Evolutionary conservation across 2,113 vertebrate genomes (phyloP), one percentile per base, ranked within the genome.

Genomic region (Alethe castanea): DNA sequence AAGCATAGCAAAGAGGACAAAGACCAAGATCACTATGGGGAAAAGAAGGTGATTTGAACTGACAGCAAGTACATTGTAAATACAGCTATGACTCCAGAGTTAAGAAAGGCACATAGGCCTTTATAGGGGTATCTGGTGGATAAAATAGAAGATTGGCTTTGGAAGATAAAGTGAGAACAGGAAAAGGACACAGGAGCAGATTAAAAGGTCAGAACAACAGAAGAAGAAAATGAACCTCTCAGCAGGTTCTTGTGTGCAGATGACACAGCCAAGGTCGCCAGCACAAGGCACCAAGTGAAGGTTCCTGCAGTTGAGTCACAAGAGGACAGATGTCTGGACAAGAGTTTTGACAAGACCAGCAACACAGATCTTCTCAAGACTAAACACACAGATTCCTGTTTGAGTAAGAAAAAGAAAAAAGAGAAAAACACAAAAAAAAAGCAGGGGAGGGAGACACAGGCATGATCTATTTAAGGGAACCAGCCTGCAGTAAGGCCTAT

Each of bases 201-300:
- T 54, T 73, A 20, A 93, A 96, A 89, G 92, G 74, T 59, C 78
- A 90, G 62, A 95, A 95, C 25, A 74, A 84, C 1, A 9, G 40
- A 62, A 92, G 62, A 88, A 76, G 76, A 91, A 93, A 87, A 85
- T 9, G 64, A 96, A 97, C 92, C 76, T 82, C 90, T 92, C 96
- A 91, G 95, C 95, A 94, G 88, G 90, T 85, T 92, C 84, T 33
- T 6, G 31, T 57, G 54, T 62, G 86, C 86, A 80, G 93, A 80
- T 47, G 88, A 83, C 87, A 85, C 66, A 65, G 72, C n/a, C 91
- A 88, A 93, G 85, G 90, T 64, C 57, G 0, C 42, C 53, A 77
- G 71, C 14, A 38, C 45, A 16, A 53, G 72, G 62, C 38, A 88
- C 81, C 36, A 47, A n/a, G 64, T 2, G 24, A 66, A 53, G 65